Percentiles rank a stretch among this genome's conserved stretches.
Conservation (phyloP, 2,113 vertebrate species). For the Cricetomys ansorgei region DNA sequence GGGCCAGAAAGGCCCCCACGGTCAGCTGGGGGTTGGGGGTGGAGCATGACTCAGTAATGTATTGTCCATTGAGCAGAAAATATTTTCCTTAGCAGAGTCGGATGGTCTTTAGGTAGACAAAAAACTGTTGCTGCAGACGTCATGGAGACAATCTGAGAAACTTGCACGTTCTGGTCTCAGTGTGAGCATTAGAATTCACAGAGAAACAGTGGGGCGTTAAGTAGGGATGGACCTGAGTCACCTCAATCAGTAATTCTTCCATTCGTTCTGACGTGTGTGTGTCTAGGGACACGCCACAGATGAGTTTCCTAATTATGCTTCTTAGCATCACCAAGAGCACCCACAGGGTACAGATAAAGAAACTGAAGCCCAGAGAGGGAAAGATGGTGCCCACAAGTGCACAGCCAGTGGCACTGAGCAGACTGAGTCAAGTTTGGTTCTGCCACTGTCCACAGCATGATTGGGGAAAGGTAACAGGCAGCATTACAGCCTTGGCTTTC, state of each 20-base stretch:
- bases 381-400: not conserved
- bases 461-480: not conserved
- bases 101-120: not conserved
- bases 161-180: not conserved
- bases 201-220: not conserved
- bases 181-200: not conserved
- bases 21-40: not conserved
- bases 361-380: not conserved
- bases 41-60: not conserved
- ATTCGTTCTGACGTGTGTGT: not conserved
- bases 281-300: not conserved
- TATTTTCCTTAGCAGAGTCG: not conserved
- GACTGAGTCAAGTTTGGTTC: not conserved
- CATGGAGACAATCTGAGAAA: not conserved
- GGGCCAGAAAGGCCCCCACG: not conserved
- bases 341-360: not conserved
- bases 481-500: not conserved
- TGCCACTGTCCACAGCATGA: not conserved
- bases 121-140: not conserved
- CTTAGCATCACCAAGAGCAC: not conserved
- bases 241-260: not conserved
- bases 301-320: not conserved
- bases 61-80: not conserved
- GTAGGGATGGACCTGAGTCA: too few relatives aligned
- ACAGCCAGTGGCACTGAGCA: not conserved